phyloP scores from a whole-genome alignment of 2,797 vertebrate genomes.

The Channa striata region DNA sequence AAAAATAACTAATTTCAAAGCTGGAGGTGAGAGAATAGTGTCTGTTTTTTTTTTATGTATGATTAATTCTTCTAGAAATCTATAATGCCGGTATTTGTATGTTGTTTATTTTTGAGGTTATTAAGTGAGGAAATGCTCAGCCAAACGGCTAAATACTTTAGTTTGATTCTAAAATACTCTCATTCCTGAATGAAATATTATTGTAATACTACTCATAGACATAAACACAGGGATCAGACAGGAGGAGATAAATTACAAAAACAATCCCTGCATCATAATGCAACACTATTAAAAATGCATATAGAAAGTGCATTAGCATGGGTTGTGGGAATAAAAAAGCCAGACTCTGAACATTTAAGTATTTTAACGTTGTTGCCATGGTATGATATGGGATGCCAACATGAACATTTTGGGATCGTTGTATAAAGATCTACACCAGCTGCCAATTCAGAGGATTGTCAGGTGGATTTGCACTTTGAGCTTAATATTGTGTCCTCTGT shows the following conservation, averaged over 20 bases:
- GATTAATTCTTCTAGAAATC: background rate
- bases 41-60: background rate
- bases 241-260: background rate
- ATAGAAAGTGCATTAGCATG: background rate
- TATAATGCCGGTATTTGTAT: background rate
- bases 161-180: background rate
- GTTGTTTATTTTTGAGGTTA: background rate
- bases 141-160: background rate
- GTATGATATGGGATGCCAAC: background rate
- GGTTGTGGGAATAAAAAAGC: background rate
- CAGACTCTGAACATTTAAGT: background rate
- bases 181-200: background rate
- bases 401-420: background rate
- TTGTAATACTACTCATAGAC: background rate
- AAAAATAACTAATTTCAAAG: background rate
- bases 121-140: background rate
- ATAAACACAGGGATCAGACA: background rate
- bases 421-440: no score
- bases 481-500: constrained; percentile 54
- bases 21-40: background rate
- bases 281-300: background rate
- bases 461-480: background rate
- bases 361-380: background rate
- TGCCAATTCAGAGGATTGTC: background rate
- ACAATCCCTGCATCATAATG: background rate